Conservation (phyloP, 2,113 vertebrate genomes). For the Bubo bubo region DNA sequence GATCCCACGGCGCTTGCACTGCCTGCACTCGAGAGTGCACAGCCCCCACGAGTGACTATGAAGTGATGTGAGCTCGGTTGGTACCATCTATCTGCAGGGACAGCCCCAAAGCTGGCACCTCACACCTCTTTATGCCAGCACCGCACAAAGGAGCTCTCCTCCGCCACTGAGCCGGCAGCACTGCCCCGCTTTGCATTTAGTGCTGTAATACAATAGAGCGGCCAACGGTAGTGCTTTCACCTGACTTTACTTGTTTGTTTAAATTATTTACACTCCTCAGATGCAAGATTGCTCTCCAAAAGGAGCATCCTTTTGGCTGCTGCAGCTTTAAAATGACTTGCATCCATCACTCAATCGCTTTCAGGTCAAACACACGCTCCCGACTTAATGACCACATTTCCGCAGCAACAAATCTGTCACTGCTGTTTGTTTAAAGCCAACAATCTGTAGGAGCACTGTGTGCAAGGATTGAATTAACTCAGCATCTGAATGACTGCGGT, state of each 20-base stretch:
- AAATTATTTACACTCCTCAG: conserved; percentile 74
- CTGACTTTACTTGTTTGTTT: conserved; percentile 63
- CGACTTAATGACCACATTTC: conserved; percentile 76
- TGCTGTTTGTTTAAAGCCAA: conserved; percentile 72
- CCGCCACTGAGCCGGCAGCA: neutral
- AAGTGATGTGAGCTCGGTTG: fast-evolving
- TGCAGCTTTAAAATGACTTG: conserved; percentile 76
- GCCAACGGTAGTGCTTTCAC: neutral
- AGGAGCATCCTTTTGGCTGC: conserved; percentile 65
- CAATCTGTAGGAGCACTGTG: conserved; percentile 64
- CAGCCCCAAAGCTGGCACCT: neutral
- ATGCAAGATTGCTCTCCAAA: conserved; percentile 59
- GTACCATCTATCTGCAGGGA: neutral
- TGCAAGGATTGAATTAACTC: conserved; percentile 65
- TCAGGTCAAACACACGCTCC: conserved; percentile 71
- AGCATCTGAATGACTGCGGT: conserved; percentile 44
- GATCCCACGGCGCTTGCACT: fast-evolving
- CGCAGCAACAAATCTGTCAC: conserved; percentile 72
- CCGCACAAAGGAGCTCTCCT: neutral
- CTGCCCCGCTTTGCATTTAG: neutral
- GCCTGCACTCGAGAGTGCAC: neutral
- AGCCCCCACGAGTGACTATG: fast-evolving
- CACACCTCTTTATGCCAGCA: fast-evolving
- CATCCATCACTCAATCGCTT: conserved; percentile 76
- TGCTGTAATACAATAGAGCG: neutral